These are phyloP conservation scores for Sarcoramphus papa DNA, from an alignment of 2,797 vertebrate species.

Conservation along the genomic window DNA sequence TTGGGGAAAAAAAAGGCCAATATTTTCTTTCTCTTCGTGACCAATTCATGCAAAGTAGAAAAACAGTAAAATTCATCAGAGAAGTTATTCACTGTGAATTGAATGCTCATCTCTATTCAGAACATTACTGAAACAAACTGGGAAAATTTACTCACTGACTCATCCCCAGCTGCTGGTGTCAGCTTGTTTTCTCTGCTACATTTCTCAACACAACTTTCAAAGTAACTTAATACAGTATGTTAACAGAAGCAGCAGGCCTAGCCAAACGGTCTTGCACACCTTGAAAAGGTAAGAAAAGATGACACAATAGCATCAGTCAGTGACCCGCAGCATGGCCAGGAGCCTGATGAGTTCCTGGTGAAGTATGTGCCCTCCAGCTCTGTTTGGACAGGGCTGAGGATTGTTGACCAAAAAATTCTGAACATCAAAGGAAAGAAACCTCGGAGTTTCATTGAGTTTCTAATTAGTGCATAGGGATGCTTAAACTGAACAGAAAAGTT, in stretches of 20 bases:
- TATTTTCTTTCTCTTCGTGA: not conserved
- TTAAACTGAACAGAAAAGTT: not conserved
- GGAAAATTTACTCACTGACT: not conserved
- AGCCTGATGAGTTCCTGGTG: not conserved
- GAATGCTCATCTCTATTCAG: not conserved
- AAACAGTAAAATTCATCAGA: not conserved
- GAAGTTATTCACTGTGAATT: not conserved
- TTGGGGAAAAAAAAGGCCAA: fast-evolving
- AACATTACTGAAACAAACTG: not conserved
- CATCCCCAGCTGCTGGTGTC: not conserved
- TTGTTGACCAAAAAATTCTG: not conserved
- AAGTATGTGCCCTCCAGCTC: not conserved
- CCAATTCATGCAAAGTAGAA: not conserved
- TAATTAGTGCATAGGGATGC: not conserved
- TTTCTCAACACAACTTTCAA: not conserved
- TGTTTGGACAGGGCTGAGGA: not conserved
- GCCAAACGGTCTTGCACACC: not conserved
- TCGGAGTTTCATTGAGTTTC: not conserved
- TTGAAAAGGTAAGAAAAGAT: not conserved
- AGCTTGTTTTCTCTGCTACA: not conserved
- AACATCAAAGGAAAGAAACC: not conserved
- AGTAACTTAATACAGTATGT: not conserved
- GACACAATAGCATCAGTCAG: not conserved
- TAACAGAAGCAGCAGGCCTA: not conserved
- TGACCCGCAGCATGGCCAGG: not conserved